Conservation (phyloP, 2,113 vertebrate genomes). For the Formicarius rufipectus region DNA sequence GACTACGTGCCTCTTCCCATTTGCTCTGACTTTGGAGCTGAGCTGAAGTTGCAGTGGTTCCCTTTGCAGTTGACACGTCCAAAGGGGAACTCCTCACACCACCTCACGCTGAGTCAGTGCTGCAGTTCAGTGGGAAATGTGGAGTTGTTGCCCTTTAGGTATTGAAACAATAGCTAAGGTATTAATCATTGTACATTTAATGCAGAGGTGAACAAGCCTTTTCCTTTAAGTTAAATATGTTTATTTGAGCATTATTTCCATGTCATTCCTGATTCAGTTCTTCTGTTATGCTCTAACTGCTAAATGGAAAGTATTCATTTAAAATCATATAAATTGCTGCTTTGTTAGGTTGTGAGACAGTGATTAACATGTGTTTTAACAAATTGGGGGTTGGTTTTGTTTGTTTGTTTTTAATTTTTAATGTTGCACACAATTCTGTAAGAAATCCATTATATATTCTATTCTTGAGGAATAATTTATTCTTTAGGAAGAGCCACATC, state of each 20-base stretch:
- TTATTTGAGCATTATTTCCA: constrained; percentile 8
- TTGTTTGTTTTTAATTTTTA: not conserved
- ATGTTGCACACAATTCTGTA: not conserved
- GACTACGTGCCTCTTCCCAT: constrained; percentile 8
- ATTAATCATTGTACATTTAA: constrained; percentile 43
- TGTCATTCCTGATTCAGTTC: constrained; percentile 45
- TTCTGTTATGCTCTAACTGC: not conserved
- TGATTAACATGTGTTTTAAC: not conserved
- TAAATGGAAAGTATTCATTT: not conserved
- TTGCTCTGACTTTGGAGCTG: not conserved
- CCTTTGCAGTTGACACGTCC: not conserved
- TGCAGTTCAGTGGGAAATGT: constrained; percentile 17
- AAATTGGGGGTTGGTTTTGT: not conserved
- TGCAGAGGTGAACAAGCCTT: constrained; percentile 3
- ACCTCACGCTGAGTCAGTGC: constrained; percentile 23
- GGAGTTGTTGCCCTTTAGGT: constrained; percentile 1
- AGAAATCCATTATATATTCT: not conserved
- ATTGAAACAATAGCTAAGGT: constrained; percentile 36
- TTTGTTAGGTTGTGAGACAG: not conserved
- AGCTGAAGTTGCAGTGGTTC: not conserved
- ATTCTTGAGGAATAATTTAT: not conserved
- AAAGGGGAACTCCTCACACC: constrained; percentile 9
- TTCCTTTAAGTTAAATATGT: constrained; percentile 6
- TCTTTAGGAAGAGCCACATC: not conserved
- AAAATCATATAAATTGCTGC: not conserved